Evolutionary conservation across 2,888 invertebrate genomes (phyloP), one percentile per base, ranked within the genome.

Genomic region (Campoplex nolae): DNA sequence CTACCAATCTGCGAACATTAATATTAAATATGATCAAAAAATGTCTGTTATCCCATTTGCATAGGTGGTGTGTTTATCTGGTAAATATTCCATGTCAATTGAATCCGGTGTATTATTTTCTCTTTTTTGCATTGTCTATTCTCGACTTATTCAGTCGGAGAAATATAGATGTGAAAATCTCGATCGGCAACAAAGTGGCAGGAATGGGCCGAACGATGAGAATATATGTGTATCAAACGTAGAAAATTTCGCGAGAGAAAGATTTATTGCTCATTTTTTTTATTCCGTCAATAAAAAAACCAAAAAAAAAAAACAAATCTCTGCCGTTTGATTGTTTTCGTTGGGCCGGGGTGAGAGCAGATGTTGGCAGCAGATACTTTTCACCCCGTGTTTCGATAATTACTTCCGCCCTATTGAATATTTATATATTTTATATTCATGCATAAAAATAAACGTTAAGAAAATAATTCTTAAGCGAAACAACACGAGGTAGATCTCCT

Each of bases 21-120:
- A 91, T 92, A 92, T 93, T 93, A 93, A 93, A 93, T 93, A 93
- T 92, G 91, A 91, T 93, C 92, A 90, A 93, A 94, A 93, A 93
- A 93, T 93, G 93, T 93, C 91, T 93, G 91, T 91, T 90, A 90
- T 90, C 89, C 89, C 87, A 90, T 84, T 89, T 90, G 89, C 48
- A 56, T 89, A 90, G 81, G 70, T 82, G 81, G 81, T 87, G 73
- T 80, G n/a, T 76, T 28, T 77, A 74, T 90, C 45, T 79, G 11
- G 7, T 62, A 28, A 56, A 58, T 74, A 38, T 68, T 56, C 32
- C 45, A n/a, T 75, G 42, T 75, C 42, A 82, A 68, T 68, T 48
- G 73, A 62, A 73, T 73, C 74, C 56, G 35, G 11, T 48, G 51
- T 67, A 68, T 32, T 4, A 77, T 48, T 51, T 62, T 82, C 56